Conservation (phyloP, 2,113 vertebrate genomes). For the Hipposideros armiger region DNA sequence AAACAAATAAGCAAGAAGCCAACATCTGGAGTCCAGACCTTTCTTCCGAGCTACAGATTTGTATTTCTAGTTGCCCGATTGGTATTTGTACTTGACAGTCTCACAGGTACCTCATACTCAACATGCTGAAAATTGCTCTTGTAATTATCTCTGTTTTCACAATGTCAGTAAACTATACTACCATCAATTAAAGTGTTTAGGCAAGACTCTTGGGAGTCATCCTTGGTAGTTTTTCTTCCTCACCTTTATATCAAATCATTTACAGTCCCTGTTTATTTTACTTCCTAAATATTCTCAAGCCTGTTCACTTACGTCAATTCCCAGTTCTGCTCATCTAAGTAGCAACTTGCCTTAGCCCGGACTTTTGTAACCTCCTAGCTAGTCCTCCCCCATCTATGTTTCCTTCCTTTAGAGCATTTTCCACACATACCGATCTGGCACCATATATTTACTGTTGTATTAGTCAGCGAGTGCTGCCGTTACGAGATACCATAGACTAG, state of each 20-base stretch:
- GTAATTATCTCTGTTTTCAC: not conserved
- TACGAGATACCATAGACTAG: not conserved
- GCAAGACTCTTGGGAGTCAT: not conserved
- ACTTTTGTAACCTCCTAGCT: not conserved
- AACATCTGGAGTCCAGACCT: not conserved
- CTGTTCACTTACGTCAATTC: not conserved
- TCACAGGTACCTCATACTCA: not conserved
- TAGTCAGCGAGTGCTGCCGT: not conserved
- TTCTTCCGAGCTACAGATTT: not conserved
- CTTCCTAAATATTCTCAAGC: slow-evolving; percentile 14
- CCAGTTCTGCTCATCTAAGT: not conserved
- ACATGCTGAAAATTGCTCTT: slow-evolving; percentile 4
- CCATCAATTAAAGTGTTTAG: not conserved
- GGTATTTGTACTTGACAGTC: not conserved
- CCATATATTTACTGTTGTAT: not conserved
- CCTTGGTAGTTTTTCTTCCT: slow-evolving; percentile 9
- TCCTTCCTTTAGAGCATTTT: not conserved
- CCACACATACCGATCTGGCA: not conserved
- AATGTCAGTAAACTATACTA: not conserved
- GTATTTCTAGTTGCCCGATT: not conserved
- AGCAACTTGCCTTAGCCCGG: not conserved
- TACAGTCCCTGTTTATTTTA: slow-evolving; percentile 43
- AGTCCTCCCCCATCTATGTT: not conserved
- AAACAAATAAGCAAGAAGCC: not conserved
- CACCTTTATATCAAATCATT: not conserved